phyloP scores from a whole-genome alignment of 2,113 vertebrate genomes.

The Macquaria australasica region DNA sequence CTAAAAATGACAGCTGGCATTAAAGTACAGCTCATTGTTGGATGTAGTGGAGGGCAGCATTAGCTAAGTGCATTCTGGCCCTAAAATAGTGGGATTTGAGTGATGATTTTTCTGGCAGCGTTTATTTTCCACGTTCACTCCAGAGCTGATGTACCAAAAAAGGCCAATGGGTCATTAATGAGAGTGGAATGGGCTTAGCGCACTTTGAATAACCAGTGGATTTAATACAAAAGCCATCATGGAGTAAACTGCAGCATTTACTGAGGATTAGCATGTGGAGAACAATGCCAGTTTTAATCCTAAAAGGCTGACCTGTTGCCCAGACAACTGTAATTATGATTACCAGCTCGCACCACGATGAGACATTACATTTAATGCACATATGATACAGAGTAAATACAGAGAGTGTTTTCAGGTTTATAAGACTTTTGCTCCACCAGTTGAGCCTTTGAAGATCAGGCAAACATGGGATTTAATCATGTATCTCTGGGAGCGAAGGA shows the following conservation, averaged over 20 bases:
- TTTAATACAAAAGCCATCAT: slow-evolving; percentile 55
- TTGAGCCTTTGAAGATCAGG: background rate
- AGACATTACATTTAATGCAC: slow-evolving; percentile 8
- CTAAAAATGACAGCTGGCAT: slow-evolving; percentile 39
- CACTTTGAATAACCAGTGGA: slow-evolving; percentile 70
- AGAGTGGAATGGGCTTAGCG: slow-evolving; percentile 62
- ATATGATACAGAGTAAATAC: background rate
- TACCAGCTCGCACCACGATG: slow-evolving; percentile 22
- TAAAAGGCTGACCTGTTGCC: slow-evolving; percentile 63
- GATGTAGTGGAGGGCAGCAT: slow-evolving; percentile 11
- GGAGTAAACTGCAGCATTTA: slow-evolving; percentile 73
- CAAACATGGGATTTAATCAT: no score
- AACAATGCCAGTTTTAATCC: slow-evolving; percentile 74
- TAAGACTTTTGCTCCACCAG: background rate
- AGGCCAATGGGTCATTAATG: slow-evolving; percentile 60
- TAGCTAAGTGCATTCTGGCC: slow-evolving; percentile 26
- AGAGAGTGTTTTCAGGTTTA: background rate
- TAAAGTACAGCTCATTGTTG: slow-evolving; percentile 19
- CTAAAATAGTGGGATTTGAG: slow-evolving; percentile 44
- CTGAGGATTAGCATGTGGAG: slow-evolving; percentile 63
- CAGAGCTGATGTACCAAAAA: slow-evolving; percentile 21
- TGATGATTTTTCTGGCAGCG: slow-evolving; percentile 17
- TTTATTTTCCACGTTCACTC: slow-evolving; percentile 24
- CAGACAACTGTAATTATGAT: slow-evolving; percentile 68
- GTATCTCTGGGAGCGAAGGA: background rate